Conservation (phyloP, 2,113 vertebrate species). For the Turnix velox region DNA sequence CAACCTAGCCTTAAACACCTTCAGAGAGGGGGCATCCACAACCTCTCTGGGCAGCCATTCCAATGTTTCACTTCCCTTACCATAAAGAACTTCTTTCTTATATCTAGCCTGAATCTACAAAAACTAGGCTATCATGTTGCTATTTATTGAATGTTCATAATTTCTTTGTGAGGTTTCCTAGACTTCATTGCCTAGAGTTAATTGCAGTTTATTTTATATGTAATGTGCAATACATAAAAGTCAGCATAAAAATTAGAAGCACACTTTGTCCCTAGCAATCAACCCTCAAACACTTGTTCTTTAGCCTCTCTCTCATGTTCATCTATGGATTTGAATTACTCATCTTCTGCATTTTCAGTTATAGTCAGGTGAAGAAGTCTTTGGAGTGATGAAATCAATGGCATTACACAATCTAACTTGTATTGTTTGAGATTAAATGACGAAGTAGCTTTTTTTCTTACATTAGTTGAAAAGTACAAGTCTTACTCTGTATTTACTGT, state of each 20-base stretch:
- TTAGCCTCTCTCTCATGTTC: neutral
- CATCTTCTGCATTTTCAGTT: neutral
- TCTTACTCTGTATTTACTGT: neutral
- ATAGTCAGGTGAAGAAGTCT: neutral
- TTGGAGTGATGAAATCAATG: neutral
- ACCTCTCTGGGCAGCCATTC: too few species aligned
- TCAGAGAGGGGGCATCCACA: too few species aligned
- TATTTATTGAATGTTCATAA: neutral
- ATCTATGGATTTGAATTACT: neutral
- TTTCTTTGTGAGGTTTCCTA: neutral
- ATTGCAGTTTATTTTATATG: neutral
- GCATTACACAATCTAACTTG: neutral
- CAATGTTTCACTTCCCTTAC: too few species aligned
- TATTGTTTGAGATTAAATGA: neutral
- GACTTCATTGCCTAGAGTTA: neutral
- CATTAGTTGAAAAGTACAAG: neutral
- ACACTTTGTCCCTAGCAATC: neutral
- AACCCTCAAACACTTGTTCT: neutral
- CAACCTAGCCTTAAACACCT: too few species aligned
- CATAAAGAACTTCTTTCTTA: too few species aligned
- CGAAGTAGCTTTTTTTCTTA: neutral
- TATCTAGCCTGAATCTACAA: too few species aligned
- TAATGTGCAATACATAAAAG: neutral
- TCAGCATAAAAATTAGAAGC: neutral
- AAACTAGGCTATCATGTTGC: neutral